Conservation (phyloP, 1,140 invertebrate genomes). For the Trichoplusia ni region DNA sequence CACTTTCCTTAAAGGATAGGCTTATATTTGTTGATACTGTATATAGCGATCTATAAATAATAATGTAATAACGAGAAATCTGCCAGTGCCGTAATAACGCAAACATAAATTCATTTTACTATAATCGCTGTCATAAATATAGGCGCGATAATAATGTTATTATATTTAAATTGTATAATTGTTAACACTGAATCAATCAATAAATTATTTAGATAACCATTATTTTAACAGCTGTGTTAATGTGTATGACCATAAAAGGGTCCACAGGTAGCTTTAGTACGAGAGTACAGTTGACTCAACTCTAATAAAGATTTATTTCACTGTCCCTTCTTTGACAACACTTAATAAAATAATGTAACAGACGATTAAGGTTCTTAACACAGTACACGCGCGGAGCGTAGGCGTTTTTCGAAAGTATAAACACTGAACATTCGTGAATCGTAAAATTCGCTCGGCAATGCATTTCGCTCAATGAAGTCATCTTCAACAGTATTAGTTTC, state of each 20-base stretch:
- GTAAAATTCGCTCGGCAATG: too few species aligned
- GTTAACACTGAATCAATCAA: constrained; percentile 13
- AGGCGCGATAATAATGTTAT: constrained; percentile 1
- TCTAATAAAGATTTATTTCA: constrained; percentile 6
- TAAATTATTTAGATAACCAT: constrained; percentile 8
- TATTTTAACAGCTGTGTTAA: constrained; percentile 15
- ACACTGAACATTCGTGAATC: too few species aligned
- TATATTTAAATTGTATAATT: constrained; percentile 13
- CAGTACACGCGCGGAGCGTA: background rate
- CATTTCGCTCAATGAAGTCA: too few species aligned
- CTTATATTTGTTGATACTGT: constrained; percentile 2
- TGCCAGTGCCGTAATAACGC: background rate
- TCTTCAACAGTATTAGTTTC: too few species aligned
- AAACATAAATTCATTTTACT: background rate
- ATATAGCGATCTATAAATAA: background rate
- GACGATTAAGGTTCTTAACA: constrained; percentile 9
- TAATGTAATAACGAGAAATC: background rate
- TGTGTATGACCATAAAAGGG: constrained; percentile 2
- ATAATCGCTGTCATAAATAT: background rate
- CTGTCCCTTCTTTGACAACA: constrained; percentile 6
- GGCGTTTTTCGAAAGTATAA: constrained; percentile 4
- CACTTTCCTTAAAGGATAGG: background rate
- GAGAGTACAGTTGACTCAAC: background rate
- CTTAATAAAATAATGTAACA: constrained; percentile 22
- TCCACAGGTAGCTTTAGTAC: constrained; percentile 4